Evolutionary conservation across 2,797 vertebrate species (phyloP), one percentile per base, ranked within the genome.

Genomic region (Galago senegalensis): DNA sequence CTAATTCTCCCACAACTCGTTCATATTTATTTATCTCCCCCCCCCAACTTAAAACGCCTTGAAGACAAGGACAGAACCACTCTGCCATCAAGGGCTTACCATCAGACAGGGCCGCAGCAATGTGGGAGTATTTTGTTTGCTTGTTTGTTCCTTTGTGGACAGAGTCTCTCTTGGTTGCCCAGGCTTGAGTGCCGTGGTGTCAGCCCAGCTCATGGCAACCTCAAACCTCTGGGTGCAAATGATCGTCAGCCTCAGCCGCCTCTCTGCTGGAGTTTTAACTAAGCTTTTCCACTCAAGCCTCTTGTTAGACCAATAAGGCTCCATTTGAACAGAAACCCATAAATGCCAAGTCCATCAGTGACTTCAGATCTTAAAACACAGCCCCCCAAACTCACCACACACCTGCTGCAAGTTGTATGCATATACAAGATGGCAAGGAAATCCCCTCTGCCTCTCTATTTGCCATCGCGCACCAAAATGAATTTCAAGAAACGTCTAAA

Each of bases 401-500:
- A 72, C n/a, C 43, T 87, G 40, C 20, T 25, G 37, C 49, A 21
- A 75, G 61, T 34, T 63, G 17, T 2, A 53, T 5, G 11, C 31
- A 13, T 56, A 18, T 21, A 21, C 27, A 87, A 16, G 43, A 10
- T 12, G 49, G 29, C 5, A n/a, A 8, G n/a, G 31, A 90, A 81
- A 56, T 37, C 61, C 25, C 17, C 16, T n/a, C 18, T n/a, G 40
- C 37, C 27, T 77, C 27, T 34, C 46, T 13, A 2, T 84, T 81
- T 49, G 43, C 27, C 9, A 6, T 27, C 31, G 29, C 21, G 5
- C 37, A 76, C 31, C n/a, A 89, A 67, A 77, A 77, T n/a, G 34
- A 75, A n/a, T 63, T 43, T 43, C 18, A 60, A 76, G 85, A 96
- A 80, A 82, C 17, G 89, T 34, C 91, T 73, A 56, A 67, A 92